Base-by-base conservation (phyloP, 2,797 vertebrate genomes). In the Arremon brunneinucha region DNA sequence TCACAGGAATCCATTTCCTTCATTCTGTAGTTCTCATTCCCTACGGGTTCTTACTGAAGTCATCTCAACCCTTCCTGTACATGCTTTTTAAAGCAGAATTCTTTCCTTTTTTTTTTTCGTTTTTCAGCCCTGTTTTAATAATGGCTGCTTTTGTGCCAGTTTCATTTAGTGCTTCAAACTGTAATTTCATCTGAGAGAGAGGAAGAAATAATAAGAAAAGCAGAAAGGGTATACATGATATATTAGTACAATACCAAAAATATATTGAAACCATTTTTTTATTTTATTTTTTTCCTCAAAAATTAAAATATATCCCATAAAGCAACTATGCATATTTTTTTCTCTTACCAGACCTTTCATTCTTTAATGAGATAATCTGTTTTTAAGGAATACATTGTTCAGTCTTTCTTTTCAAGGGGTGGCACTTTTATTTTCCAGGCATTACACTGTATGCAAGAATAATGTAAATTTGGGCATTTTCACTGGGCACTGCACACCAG, bases 1-100 rank as follows among this genome's bases (percentile, higher is more conserved):
- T 97, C 98, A 97, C 87, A 96, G 96, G 96, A 97, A 98, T 97
- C 96, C 95, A 97, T 97, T 98, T 97, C 95, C 96, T 97, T 97
- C 94, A 93, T 96, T 95, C 96, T 95, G 94, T 84, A 94, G 95
- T 81, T 96, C 76, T 89, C 94, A 95, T 96, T 97, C 97, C 97
- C 97, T 86, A 14, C 26, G 95, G 97, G 70, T 97, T 97, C 91
- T 93, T 86, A 95, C 83, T 91, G 78, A 97, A 98, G 94, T 97
- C 90, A 18, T 98, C 97, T 93, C 96, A 96, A 83, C 80, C 91
- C 83, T 95, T 96, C 83, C 95, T 93, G 77, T 87, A 94, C 83
- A 90, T 59, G 96, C 89, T 93, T 97, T 95, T 97, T 97, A 97
- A 96, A 95, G 81, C 77, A 92, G 84, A 97, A 98, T 97, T 96